A percentile compares a stretch with the other conserved stretches of the same genome.
Evolutionary conservation across 1,140 invertebrate genomes (phyloP).

Genomic region (Maconellicoccus hirsutus): DNA sequence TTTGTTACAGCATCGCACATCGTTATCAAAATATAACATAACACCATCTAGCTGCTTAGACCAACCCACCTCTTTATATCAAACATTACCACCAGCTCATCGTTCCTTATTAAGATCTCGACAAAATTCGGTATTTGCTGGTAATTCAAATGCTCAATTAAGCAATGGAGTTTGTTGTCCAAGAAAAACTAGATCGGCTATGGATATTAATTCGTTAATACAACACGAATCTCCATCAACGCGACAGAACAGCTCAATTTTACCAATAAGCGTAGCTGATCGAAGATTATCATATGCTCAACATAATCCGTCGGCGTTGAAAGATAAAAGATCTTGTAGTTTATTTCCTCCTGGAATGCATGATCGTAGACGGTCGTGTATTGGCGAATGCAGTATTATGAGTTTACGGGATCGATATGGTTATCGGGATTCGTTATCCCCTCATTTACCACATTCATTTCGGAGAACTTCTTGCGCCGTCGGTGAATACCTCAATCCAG

Average conservation of each 20-base stretch:
- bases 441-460: slow-evolving; percentile 34
- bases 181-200: slow-evolving; percentile 63
- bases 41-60: slow-evolving; percentile 44
- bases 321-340: slow-evolving; percentile 28
- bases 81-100: slow-evolving; percentile 34
- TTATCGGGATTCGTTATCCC: slow-evolving; percentile 30
- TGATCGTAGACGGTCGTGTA: slow-evolving; percentile 26
- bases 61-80: slow-evolving; percentile 33
- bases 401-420: not conserved
- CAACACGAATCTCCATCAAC: slow-evolving; percentile 38
- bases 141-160: slow-evolving; percentile 47
- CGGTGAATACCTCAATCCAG: slow-evolving; percentile 24
- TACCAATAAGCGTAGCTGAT: slow-evolving; percentile 26
- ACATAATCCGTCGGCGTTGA: slow-evolving; percentile 24
- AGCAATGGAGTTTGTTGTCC: slow-evolving; percentile 37
- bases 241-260: slow-evolving; percentile 21
- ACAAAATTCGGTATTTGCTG: slow-evolving; percentile 76
- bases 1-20: slow-evolving; percentile 47
- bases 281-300: slow-evolving; percentile 23
- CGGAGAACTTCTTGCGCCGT: slow-evolving; percentile 29
- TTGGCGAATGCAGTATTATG: slow-evolving; percentile 28
- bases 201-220: slow-evolving; percentile 64
- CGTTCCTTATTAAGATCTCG: slow-evolving; percentile 34
- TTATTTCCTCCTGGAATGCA: slow-evolving; percentile 24
- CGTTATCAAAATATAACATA: slow-evolving; percentile 54